These are phyloP conservation scores for Latheticus oryzae DNA, from an alignment of 2,888 invertebrate genomes.

Conservation along the genomic window DNA sequence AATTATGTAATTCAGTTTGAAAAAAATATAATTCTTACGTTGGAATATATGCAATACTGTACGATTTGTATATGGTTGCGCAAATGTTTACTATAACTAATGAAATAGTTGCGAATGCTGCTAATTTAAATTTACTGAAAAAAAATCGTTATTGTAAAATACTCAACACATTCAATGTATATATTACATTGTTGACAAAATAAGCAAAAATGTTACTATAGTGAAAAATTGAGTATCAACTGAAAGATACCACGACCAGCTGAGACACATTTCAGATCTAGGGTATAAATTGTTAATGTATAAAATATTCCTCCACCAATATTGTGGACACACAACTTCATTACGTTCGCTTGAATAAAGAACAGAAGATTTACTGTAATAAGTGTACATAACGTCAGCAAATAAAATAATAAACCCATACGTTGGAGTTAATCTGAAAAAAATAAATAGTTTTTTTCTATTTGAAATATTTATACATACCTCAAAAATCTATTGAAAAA, in stretches of 20 bases:
- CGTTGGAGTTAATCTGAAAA: constrained; percentile 65
- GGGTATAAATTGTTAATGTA: constrained; percentile 67
- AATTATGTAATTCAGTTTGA: neutral
- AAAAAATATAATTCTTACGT: constrained; percentile 61
- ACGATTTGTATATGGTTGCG: constrained; percentile 61
- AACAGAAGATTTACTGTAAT: constrained; percentile 61
- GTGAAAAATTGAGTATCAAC: constrained; percentile 67
- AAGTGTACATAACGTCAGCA: constrained; percentile 62
- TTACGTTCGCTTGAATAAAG: constrained; percentile 62
- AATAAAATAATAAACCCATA: constrained; percentile 64
- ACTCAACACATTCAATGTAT: neutral
- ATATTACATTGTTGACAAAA: constrained; percentile 64
- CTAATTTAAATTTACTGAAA: constrained; percentile 62
- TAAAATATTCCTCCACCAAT: constrained; percentile 69
- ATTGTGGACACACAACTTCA: constrained; percentile 64
- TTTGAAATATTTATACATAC: constrained; percentile 49
- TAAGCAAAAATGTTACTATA: constrained; percentile 60
- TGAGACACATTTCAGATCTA: constrained; percentile 65
- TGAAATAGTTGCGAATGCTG: constrained; percentile 53
- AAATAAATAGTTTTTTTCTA: constrained; percentile 4
- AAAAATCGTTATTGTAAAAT: constrained; percentile 1
- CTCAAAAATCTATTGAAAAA: constrained; percentile 63
- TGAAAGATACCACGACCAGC: constrained; percentile 68
- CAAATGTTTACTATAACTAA: constrained; percentile 59
- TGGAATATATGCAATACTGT: constrained; percentile 62